These are phyloP conservation scores for Craseonycteris thonglongyai DNA, from an alignment of 2,113 vertebrate genomes.

Conservation along the genomic window DNA sequence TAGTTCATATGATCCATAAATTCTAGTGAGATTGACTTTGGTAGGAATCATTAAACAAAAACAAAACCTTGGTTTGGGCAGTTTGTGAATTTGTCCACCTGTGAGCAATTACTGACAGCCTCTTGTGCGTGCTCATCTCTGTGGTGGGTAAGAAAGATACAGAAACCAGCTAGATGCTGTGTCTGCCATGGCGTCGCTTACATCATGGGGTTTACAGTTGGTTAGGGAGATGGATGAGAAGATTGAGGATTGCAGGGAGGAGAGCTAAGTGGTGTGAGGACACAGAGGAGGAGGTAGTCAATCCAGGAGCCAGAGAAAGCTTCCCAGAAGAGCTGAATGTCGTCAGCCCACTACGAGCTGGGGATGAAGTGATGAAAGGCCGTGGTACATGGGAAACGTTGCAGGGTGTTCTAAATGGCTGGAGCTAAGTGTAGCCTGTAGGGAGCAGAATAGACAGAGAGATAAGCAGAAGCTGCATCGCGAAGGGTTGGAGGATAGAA, in stretches of 20 bases:
- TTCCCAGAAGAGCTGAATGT: neutral
- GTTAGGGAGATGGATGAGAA: neutral
- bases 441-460: neutral
- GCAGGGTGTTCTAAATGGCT: neutral
- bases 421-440: neutral
- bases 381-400: neutral
- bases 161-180: neutral
- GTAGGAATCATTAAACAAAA: neutral
- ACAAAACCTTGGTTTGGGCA: neutral
- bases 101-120: neutral
- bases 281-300: neutral
- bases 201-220: neutral
- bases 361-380: neutral
- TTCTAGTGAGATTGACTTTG: neutral
- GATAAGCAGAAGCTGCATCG: neutral
- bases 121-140: neutral
- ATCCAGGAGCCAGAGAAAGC: neutral
- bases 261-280: neutral
- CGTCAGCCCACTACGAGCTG: neutral
- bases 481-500: neutral
- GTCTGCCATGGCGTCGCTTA: neutral
- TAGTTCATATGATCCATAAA: neutral
- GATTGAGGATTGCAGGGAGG: rapidly evolving
- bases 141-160: neutral
- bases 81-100: neutral